Base-by-base conservation (phyloP, 2,797 vertebrate genomes). In the Clarias fuscus region DNA sequence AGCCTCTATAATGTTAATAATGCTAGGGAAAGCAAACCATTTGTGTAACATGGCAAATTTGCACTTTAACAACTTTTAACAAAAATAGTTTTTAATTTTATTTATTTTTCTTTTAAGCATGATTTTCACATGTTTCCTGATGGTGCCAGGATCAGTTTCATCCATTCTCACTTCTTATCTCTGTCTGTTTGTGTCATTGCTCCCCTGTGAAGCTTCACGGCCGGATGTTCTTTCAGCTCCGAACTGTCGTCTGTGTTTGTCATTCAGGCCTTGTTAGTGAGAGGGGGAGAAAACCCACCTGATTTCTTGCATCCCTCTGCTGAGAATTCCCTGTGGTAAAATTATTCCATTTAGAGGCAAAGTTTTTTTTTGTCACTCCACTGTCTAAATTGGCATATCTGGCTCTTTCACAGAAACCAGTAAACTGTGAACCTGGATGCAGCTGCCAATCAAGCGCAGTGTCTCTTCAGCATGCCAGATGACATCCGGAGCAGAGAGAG, bases 301-400 rank as follows among this genome's bases (percentile, higher is more conserved):
- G 93, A 93, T 94, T 96, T 93, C 93, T 91, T 93, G 90, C 90
- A 91, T 91, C 93, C 94, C 93, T 93, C 94, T 94, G 94, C 93
- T 90, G 93, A 96, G 96, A 97, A 97, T 97, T 97, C 97, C 97
- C 97, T 95, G 94, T 96, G 95, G 97, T 96, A 92, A 96, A 97
- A 97, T 97, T 96, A 97, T 96, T 96, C 95, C 95, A 95, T 97
- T 97, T 97, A 96, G 95, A 97, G 96, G 96, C 96, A 96, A 97
- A 97, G 86, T 87, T 95, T 97, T 97, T 96, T 78, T 97, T 97
- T 97, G 96, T 97, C 97, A 97, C 95, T 97, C 95, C 94, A 93
- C 95, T 95, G 96, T 97, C 96, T 96, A 97, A 98, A 97, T 97
- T 97, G 97, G 96, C 96, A 97, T 95, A 96, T 97, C 96, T 96